These are phyloP conservation scores for Scaptomyza hsui DNA, from an alignment of 1,140 invertebrate species.

Conservation along the genomic window DNA sequence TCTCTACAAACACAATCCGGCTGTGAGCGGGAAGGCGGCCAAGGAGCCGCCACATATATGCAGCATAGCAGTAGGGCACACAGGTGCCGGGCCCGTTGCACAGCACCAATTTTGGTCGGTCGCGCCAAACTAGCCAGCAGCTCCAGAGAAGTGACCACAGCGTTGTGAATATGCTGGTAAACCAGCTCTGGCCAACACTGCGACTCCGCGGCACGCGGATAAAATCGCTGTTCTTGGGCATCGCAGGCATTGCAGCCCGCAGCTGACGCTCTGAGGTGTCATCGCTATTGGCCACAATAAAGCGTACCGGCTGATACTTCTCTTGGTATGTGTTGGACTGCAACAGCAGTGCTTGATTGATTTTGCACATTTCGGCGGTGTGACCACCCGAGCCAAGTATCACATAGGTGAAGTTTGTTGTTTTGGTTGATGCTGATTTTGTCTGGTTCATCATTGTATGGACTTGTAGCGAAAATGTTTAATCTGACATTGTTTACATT, in stretches of 20 bases:
- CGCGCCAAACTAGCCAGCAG: slow-evolving; percentile 88
- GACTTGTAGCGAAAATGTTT: background rate
- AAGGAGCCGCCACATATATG: slow-evolving; percentile 88
- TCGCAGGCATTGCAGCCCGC: slow-evolving; percentile 48
- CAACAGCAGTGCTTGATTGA: slow-evolving; percentile 86
- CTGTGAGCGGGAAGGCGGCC: slow-evolving; percentile 86
- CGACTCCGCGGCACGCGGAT: slow-evolving; percentile 91
- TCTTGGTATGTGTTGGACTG: slow-evolving; percentile 84
- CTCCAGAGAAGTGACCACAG: slow-evolving; percentile 88
- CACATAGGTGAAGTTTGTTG: slow-evolving; percentile 84
- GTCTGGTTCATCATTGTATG: background rate
- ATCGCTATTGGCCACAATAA: slow-evolving; percentile 92
- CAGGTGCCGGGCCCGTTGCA: slow-evolving; percentile 99
- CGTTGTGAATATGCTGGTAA: slow-evolving; percentile 91
- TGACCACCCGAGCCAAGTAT: slow-evolving; percentile 90
- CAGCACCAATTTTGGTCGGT: slow-evolving; percentile 91
- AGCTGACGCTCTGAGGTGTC: slow-evolving; percentile 86
- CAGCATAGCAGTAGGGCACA: slow-evolving; percentile 92
- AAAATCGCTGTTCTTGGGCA: slow-evolving; percentile 84
- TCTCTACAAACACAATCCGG: slow-evolving; percentile 96
- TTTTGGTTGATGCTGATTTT: background rate
- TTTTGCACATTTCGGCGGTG: slow-evolving; percentile 93
- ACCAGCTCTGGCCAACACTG: slow-evolving; percentile 94
- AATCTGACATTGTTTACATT: slow-evolving; percentile 22
- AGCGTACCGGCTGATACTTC: slow-evolving; percentile 85